Evolutionary conservation across 2,797 vertebrate species (phyloP).

Genomic region (Anas flavirostris): DNA sequence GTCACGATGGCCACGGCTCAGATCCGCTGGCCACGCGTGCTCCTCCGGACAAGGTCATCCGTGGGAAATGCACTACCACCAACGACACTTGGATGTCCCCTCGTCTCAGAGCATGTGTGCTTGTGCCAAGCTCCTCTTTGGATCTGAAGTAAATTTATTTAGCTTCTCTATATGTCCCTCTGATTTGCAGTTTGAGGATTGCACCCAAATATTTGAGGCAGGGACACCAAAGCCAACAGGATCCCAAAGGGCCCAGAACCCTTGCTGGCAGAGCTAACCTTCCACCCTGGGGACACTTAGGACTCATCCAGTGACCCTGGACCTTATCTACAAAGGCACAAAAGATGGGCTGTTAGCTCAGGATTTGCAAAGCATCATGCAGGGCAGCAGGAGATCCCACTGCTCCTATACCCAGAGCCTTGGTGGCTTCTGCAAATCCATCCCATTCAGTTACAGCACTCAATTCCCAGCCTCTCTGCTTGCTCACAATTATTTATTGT

Average conservation of each 20-base stretch:
- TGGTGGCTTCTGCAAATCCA: neutral
- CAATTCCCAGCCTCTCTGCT: neutral
- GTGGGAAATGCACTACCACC: neutral
- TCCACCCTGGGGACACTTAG: too few relatives aligned
- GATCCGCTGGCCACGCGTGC: fast-evolving
- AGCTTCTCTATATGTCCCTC: neutral
- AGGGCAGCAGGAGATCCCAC: neutral
- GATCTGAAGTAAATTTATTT: neutral
- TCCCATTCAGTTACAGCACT: neutral
- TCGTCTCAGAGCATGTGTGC: fast-evolving
- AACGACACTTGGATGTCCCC: neutral
- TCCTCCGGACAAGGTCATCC: neutral
- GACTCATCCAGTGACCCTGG: neutral
- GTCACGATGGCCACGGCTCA: fast-evolving
- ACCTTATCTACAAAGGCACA: neutral
- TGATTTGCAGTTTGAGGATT: neutral
- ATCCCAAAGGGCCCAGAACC: neutral
- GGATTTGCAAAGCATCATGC: neutral
- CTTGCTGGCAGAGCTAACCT: neutral
- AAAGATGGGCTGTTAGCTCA: neutral
- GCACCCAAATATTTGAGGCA: neutral
- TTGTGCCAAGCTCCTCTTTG: neutral
- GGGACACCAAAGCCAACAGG: neutral
- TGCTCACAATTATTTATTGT: neutral
- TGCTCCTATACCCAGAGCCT: neutral